phyloP scores from a whole-genome alignment of 2,888 invertebrate species.

The Doris montereyensis region DNA sequence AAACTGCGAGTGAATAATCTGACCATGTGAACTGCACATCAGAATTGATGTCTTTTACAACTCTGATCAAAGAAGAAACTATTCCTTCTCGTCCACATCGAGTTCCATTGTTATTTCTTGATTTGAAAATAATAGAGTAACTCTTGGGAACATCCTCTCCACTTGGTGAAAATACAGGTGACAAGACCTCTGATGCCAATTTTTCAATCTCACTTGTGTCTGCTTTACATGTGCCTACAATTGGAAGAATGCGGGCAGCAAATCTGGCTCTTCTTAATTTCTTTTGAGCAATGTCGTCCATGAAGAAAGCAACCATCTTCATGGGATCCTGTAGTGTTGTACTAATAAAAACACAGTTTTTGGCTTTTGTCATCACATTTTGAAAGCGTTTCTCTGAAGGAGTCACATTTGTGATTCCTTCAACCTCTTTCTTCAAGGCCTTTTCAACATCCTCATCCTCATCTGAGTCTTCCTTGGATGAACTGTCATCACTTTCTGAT shows the following conservation, averaged over 20 bases:
- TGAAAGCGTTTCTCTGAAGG: conserved; percentile 66
- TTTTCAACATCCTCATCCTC: conserved; percentile 73
- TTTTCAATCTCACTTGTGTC: conserved; percentile 83
- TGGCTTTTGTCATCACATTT: conserved; percentile 85
- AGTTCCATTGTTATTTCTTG: conserved; percentile 72
- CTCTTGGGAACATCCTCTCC: conserved; percentile 50
- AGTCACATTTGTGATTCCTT: conserved; percentile 53
- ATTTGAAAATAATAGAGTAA: conserved; percentile 62
- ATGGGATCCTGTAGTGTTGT: conserved; percentile 84
- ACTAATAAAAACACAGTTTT: conserved; percentile 89
- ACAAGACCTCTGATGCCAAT: conserved; percentile 80
- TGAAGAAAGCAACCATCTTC: conserved; percentile 80
- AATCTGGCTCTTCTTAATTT: conserved; percentile 83
- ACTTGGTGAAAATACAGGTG: conserved; percentile 78
- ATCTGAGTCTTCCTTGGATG: conserved; percentile 75
- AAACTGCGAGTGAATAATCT: conserved; percentile 79
- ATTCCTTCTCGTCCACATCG: conserved; percentile 77
- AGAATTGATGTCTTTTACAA: conserved; percentile 79
- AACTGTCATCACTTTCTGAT: too few relatives aligned
- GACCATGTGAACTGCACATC: conserved; percentile 60
- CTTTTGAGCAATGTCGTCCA: conserved; percentile 81
- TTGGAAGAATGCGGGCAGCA: conserved; percentile 85
- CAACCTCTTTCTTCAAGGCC: conserved; percentile 68
- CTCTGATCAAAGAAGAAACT: conserved; percentile 79
- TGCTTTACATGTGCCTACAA: conserved; percentile 85